These are phyloP conservation scores for Gephyroberyx darwinii DNA, from an alignment of 2,797 vertebrate species.

Conservation along the genomic window DNA sequence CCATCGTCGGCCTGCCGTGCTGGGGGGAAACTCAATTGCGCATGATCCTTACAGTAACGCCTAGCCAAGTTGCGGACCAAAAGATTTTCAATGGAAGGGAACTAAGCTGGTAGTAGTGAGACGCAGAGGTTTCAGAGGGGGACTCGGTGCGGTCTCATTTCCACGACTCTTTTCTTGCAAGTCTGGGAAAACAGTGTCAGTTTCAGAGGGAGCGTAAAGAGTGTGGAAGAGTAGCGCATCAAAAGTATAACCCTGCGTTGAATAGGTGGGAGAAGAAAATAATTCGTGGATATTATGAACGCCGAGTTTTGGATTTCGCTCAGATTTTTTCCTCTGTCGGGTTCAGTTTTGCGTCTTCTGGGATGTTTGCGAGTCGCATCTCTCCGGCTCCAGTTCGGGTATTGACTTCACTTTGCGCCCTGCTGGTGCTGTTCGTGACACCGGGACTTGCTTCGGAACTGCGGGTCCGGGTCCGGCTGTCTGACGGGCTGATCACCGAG, in stretches of 20 bases:
- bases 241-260: conserved; percentile 20
- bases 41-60: conserved; percentile 45
- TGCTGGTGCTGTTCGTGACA: conserved; percentile 61
- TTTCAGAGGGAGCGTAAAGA: conserved; percentile 1
- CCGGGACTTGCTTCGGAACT: conserved; percentile 83
- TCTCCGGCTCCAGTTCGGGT: conserved; percentile 65
- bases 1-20: conserved; percentile 31
- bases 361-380: conserved; percentile 79
- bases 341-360: conserved; percentile 66
- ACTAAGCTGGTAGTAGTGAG: conserved; percentile 45
- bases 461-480: conserved; percentile 90
- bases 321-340: conserved; percentile 55
- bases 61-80: conserved; percentile 35
- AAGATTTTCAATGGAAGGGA: conserved; percentile 65
- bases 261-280: conserved; percentile 48
- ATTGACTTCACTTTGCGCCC: conserved; percentile 65
- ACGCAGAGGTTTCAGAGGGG: conserved; percentile 47
- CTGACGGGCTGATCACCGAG: conserved; percentile 91
- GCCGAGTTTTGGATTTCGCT: conserved; percentile 39
- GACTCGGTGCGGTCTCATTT: conserved; percentile 24
- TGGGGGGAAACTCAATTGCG: conserved; percentile 38
- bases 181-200: conserved; percentile 34
- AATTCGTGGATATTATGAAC: conserved; percentile 62
- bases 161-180: conserved; percentile 19
- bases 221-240: conserved; percentile 35